Base-by-base conservation (phyloP, 2,888 invertebrate genomes). In the Bugulina stolonifera region DNA sequence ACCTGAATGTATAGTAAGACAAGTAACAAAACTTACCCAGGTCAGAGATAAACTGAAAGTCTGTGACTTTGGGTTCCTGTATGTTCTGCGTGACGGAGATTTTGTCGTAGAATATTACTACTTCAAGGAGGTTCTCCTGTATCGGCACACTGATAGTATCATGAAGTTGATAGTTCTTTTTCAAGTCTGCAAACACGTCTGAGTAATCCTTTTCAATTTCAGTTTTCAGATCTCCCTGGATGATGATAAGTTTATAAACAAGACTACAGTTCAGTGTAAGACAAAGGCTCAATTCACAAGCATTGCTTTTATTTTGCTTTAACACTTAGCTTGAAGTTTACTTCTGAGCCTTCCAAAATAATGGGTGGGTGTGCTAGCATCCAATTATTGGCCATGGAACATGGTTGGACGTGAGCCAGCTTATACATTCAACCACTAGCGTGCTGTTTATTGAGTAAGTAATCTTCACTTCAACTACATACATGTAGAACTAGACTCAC, bases 1-100 rank as follows among this genome's bases (percentile, higher is more conserved):
- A n/a, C n/a, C n/a, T n/a, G n/a, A n/a, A n/a, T n/a, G n/a, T n/a
- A n/a, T n/a, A n/a, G n/a, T n/a, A n/a, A n/a, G n/a, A n/a, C n/a
- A n/a, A n/a, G n/a, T n/a, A n/a, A n/a, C n/a, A n/a, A n/a, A 32
- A 64, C 32, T 32, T 18, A 64, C 64, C 64, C 5, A 64, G 27
- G n/a, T 64, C 64, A 34, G 64, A 64, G 3, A 64, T 32, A n/a
- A 64, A 64, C 29, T 32, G 27, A 64, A 64, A 64, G 34, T 64
- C 64, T 2, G 64, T 14, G 10, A 64, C 64, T 64, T 22, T 18
- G 27, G 64, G 64, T 10, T 27, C 27, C 3, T 64, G 25, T 5
- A 14, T 10, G n/a, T 10, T 64, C 34, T 64, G 32, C 10, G 64
- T 64, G 32, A 64, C 64, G 18, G 32, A 3, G 10, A 64, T 32